phyloP scores from a whole-genome alignment of 1,140 invertebrate genomes.

The Acromyrmex heyeri region DNA sequence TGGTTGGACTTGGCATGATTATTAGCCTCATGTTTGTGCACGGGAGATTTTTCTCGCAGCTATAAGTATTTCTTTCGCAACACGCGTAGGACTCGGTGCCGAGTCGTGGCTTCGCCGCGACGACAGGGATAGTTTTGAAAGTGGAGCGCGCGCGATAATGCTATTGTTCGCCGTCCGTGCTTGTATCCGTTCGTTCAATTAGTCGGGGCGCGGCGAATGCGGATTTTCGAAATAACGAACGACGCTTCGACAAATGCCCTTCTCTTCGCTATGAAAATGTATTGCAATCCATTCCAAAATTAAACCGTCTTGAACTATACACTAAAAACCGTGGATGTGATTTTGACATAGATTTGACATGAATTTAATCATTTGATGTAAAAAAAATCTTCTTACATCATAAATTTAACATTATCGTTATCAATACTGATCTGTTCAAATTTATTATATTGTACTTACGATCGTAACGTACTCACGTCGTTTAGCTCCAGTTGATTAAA shows the following conservation, averaged over 20 bases:
- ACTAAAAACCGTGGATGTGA: no score
- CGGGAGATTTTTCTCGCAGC: conserved; percentile 38
- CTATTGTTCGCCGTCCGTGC: conserved; percentile 38
- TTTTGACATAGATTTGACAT: no score
- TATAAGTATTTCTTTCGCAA: conserved; percentile 46
- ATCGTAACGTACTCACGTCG: no score
- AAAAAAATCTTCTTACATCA: no score
- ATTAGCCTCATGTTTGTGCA: conserved; percentile 6
- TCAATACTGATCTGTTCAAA: no score
- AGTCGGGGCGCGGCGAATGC: conserved; percentile 22
- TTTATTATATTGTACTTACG: no score
- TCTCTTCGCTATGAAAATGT: neutral
- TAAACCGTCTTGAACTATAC: neutral
- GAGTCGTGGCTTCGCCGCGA: neutral
- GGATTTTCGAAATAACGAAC: conserved; percentile 34
- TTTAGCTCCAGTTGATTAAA: no score
- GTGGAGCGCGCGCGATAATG: conserved; percentile 60
- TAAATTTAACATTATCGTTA: no score
- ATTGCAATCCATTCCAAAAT: conserved; percentile 10
- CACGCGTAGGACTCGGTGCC: conserved; percentile 50
- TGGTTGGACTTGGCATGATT: conserved; percentile 13
- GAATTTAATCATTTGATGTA: no score
- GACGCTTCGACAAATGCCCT: neutral
- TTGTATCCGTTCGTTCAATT: conserved; percentile 54
- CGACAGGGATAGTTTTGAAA: conserved; percentile 54